Conservation (phyloP, 2,797 vertebrate species). For the Coilia nasus region DNA sequence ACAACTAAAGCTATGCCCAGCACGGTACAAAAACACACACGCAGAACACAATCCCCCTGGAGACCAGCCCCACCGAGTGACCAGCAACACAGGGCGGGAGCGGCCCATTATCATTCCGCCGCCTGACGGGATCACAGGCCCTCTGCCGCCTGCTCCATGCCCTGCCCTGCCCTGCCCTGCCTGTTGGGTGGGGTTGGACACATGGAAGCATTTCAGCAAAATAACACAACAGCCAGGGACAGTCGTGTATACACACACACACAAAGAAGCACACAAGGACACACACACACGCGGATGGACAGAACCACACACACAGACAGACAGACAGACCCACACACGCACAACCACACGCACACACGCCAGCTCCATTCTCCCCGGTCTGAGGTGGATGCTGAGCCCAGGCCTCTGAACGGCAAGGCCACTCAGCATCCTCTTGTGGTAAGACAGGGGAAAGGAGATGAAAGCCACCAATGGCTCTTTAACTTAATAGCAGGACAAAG, state of each 20-base stretch:
- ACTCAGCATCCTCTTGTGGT: constrained; percentile 80
- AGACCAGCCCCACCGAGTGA: constrained; percentile 29
- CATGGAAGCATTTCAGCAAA: constrained; percentile 59
- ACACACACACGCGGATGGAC: too few relatives aligned
- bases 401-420: constrained; percentile 42
- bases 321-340: constrained; percentile 30
- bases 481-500: background rate
- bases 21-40: background rate
- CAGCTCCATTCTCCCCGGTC: constrained; percentile 53
- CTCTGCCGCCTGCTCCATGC: constrained; percentile 54
- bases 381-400: constrained; percentile 11
- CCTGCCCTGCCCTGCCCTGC: too few relatives aligned
- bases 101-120: constrained; percentile 46
- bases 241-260: too few relatives aligned
- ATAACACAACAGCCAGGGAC: background rate
- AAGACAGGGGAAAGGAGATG: constrained; percentile 57
- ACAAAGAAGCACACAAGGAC: too few relatives aligned
- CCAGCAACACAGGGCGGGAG: constrained; percentile 39
- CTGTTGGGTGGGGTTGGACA: constrained; percentile 56
- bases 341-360: constrained; percentile 57
- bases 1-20: background rate
- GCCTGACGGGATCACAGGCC: constrained; percentile 54
- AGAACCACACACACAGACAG: constrained; percentile 25
- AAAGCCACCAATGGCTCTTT: background rate
- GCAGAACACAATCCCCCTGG: background rate